Percentiles rank a stretch among this genome's conserved stretches.
These are phyloP conservation scores for Chydorus sphaericus DNA, from an alignment of 2,888 invertebrate species.

Conservation along the genomic window DNA sequence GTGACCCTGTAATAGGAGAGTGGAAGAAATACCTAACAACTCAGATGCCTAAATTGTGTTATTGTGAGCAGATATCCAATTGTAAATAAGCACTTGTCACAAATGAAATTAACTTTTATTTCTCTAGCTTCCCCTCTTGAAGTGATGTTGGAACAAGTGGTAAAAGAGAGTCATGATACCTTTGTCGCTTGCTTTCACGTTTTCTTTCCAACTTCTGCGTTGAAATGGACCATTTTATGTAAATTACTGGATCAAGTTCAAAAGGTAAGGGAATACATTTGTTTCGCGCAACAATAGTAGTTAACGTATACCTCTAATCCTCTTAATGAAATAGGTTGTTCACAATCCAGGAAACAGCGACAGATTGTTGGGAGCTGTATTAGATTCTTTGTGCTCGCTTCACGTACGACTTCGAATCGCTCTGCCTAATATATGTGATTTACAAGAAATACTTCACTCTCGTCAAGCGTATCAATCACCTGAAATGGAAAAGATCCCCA, in stretches of 20 bases:
- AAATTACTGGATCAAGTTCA: slow-evolving; percentile 42
- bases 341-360: slow-evolving; percentile 27
- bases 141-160: slow-evolving; percentile 38
- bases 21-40: neutral
- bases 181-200: slow-evolving; percentile 87
- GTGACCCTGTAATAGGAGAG: slow-evolving; percentile 39
- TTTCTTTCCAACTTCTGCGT: slow-evolving; percentile 81
- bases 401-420: slow-evolving; percentile 55
- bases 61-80: no score
- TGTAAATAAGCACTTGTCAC: no score
- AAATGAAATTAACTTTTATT: neutral
- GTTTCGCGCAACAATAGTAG: neutral
- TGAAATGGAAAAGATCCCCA: slow-evolving; percentile 28
- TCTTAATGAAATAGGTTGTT: neutral
- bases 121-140: neutral
- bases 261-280: slow-evolving; percentile 15
- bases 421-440: slow-evolving; percentile 42
- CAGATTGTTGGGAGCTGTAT: slow-evolving; percentile 57
- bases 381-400: slow-evolving; percentile 70
- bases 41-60: no score
- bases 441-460: slow-evolving; percentile 22
- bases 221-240: slow-evolving; percentile 86
- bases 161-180: slow-evolving; percentile 79
- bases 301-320: neutral
- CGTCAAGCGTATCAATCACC: slow-evolving; percentile 25